Conservation (phyloP, 2,113 vertebrate genomes). For the Notothenia coriiceps region DNA sequence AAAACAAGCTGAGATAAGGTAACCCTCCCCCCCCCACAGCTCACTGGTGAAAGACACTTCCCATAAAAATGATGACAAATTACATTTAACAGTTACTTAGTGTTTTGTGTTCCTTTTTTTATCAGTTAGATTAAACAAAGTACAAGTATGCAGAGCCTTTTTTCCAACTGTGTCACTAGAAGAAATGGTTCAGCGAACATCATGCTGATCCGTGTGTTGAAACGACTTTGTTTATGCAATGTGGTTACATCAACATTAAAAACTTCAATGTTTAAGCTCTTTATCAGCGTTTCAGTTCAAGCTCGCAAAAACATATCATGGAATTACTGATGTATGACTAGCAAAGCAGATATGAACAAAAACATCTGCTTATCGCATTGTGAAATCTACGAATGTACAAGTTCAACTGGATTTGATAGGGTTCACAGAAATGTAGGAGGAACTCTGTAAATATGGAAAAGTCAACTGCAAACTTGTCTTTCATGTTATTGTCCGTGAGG, state of each 20-base stretch:
- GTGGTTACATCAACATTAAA: not conserved
- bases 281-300: not conserved
- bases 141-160: not conserved
- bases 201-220: not conserved
- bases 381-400: not conserved
- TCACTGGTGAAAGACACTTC: slow-evolving; percentile 20
- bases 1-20: slow-evolving; percentile 36
- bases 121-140: slow-evolving; percentile 28
- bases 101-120: slow-evolving; percentile 25
- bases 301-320: not conserved
- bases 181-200: not conserved
- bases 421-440: slow-evolving; percentile 1
- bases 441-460: slow-evolving; percentile 12
- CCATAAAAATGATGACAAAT: slow-evolving; percentile 41
- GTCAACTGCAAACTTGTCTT: not conserved
- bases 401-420: not conserved
- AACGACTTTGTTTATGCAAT: not conserved
- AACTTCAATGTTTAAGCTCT: not conserved
- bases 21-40: slow-evolving; percentile 6
- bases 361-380: not conserved
- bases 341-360: not conserved
- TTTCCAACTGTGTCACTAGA: slow-evolving; percentile 17
- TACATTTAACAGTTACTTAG: not conserved
- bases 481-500: not conserved
- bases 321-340: not conserved